phyloP scores from a whole-genome alignment of 2,888 invertebrate species.

The Hylaea fasciaria region DNA sequence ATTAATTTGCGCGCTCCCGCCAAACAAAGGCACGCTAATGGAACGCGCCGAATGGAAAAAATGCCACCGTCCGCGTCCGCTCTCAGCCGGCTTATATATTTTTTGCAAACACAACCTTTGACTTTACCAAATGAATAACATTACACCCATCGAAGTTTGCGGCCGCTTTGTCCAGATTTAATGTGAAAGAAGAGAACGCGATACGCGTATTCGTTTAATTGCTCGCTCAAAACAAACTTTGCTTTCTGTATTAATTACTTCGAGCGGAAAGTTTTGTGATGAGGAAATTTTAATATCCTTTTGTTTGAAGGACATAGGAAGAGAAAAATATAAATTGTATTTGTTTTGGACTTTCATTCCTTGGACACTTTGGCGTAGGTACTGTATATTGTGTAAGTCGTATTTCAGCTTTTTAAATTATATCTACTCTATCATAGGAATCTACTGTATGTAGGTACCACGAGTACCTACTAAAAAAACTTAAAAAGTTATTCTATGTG shows the following conservation, averaged over 20 bases:
- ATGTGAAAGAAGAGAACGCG: constrained; percentile 74
- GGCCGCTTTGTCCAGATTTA: constrained; percentile 77
- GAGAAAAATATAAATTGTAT: constrained; percentile 14
- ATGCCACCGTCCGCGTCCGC: constrained; percentile 85
- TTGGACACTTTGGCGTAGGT: too few relatives aligned
- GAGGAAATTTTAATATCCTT: constrained; percentile 49
- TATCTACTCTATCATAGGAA: too few relatives aligned
- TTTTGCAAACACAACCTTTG: constrained; percentile 84
- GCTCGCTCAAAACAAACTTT: constrained; percentile 70
- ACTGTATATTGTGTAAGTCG: too few relatives aligned
- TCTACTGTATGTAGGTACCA: too few relatives aligned
- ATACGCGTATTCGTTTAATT: constrained; percentile 68
- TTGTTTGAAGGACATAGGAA: constrained; percentile 35
- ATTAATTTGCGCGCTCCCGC: constrained; percentile 85
- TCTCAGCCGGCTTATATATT: constrained; percentile 76
- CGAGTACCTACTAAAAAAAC: too few relatives aligned
- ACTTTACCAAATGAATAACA: constrained; percentile 84
- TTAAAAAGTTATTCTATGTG: not conserved
- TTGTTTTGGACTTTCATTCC: not conserved
- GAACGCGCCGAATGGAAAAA: constrained; percentile 85
- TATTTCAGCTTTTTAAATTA: too few relatives aligned
- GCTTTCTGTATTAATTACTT: constrained; percentile 67
- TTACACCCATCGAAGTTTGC: constrained; percentile 79
- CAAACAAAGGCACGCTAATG: constrained; percentile 86
- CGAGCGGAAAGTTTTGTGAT: constrained; percentile 61